Base-by-base conservation (phyloP, 2,113 vertebrate species). In the Ardeotis arabs region DNA sequence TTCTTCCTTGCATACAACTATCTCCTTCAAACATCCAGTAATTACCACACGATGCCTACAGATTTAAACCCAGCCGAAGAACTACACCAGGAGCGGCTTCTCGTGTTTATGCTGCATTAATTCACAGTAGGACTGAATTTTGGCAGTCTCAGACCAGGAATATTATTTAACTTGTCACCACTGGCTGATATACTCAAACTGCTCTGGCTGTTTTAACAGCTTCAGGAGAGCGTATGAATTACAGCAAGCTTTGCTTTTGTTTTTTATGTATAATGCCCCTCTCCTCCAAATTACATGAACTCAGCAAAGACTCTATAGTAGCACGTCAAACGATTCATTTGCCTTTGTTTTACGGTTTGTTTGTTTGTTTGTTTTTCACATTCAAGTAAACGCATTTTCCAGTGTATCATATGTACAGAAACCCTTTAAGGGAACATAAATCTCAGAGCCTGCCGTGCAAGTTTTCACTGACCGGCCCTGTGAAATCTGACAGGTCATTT, bases 401-500 rank as follows among this genome's bases (percentile, higher is more conserved):
- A 84, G 37, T 7, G 27, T 58, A 67, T 91, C 50, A 4, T 12
- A 62, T 7, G 4, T 24, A 77, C 81, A 79, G 74, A 89, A 87
- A 64, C 56, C 25, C 69, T 58, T 68, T 24, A 82, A 69, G 83
- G 69, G 81, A 72, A 79, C 56, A 84, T 75, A 96, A 94, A 95
- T 75, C 89, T 85, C 69, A 15, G 63, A 64, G 24, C 33, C 49
- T 41, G n/a, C 41, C 62, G 28, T 22, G 25, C 53, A 85, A 96
- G 69, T 91, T 91, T 62, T 41, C 33, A 25, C 90, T 91, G 84
- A 82, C 87, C 67, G 58, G 86, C 84, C 70, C 84, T 69, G 69
- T 76, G 91, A 90, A 84, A 95, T 93, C 86, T 59, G 69, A 79
- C 94, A 95, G 90, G 69, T 93, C 94, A 79, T 96, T 92, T 95